These are phyloP conservation scores for Channa striata DNA, from an alignment of 2,797 vertebrate genomes.

Conservation along the genomic window DNA sequence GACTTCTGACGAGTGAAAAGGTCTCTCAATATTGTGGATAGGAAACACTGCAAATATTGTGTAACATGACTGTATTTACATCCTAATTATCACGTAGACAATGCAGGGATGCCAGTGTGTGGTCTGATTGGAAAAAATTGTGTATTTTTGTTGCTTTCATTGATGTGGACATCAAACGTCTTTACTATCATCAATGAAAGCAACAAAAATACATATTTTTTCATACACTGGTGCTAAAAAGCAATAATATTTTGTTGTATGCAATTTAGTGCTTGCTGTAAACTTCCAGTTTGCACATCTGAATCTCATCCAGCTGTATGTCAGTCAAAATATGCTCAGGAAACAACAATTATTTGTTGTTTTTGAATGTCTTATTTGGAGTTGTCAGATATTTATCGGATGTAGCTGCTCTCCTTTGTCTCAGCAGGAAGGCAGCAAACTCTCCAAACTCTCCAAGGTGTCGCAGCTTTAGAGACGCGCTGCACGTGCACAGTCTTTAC, in stretches of 20 bases:
- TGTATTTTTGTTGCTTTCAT: neutral
- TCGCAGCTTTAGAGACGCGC: conserved; percentile 61
- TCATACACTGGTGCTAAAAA: conserved; percentile 32
- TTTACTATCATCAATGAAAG: too few relatives aligned
- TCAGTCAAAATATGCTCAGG: conserved; percentile 34
- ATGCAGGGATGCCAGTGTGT: neutral
- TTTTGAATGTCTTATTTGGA: conserved; percentile 51
- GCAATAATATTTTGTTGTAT: conserved; percentile 43
- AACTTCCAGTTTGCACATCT: conserved; percentile 61
- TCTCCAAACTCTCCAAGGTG: conserved; percentile 62
- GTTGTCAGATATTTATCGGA: conserved; percentile 61
- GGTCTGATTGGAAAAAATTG: conserved; percentile 2
- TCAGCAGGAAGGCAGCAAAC: conserved; percentile 51
- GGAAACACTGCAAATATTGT: conserved; percentile 17
- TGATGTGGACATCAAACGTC: conserved; percentile 19
- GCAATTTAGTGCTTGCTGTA: conserved; percentile 38
- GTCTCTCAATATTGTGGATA: conserved; percentile 9
- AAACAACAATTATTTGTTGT: conserved; percentile 38
- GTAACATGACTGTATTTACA: conserved; percentile 29
- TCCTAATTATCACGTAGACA: conserved; percentile 16
- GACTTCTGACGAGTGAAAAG: conserved; percentile 7
- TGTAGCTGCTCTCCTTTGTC: conserved; percentile 42
- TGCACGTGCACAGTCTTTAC: conserved; percentile 53
- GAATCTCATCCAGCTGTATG: conserved; percentile 57
- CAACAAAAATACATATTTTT: too few relatives aligned